Evolutionary conservation across 2,113 vertebrate species (phyloP).

Genomic region (Macroglossus sobrinus): DNA sequence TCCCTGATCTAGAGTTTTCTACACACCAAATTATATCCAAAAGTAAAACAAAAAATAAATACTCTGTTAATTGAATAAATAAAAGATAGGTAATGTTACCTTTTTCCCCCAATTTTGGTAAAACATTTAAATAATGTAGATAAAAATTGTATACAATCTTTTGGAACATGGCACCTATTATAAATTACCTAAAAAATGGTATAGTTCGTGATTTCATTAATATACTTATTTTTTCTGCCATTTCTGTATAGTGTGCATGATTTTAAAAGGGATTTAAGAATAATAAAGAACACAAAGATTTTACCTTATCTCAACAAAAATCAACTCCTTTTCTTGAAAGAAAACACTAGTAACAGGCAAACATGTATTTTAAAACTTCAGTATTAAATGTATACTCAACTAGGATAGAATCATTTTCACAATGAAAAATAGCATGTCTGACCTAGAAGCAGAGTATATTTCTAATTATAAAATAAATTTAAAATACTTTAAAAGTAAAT

Average conservation of each 20-base stretch:
- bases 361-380: slow-evolving; percentile 50
- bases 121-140: background rate
- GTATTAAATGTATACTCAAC: slow-evolving; percentile 27
- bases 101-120: background rate
- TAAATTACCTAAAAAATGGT: background rate
- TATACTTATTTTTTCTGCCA: background rate
- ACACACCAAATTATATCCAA: background rate
- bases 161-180: background rate
- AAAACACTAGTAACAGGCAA: background rate
- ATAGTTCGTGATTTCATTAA: background rate
- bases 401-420: slow-evolving; percentile 41
- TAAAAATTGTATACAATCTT: background rate
- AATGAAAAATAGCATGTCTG: slow-evolving; percentile 55
- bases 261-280: background rate
- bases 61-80: background rate
- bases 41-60: background rate
- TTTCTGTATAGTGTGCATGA: background rate
- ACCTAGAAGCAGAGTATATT: background rate
- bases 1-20: background rate
- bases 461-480: background rate
- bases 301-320: background rate
- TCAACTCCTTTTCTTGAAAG: background rate
- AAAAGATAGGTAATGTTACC: background rate
- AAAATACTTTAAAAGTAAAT: background rate
- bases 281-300: background rate